Base-by-base conservation (phyloP, 2,888 invertebrate species). In the Drepanosiphum platanoidis region DNA sequence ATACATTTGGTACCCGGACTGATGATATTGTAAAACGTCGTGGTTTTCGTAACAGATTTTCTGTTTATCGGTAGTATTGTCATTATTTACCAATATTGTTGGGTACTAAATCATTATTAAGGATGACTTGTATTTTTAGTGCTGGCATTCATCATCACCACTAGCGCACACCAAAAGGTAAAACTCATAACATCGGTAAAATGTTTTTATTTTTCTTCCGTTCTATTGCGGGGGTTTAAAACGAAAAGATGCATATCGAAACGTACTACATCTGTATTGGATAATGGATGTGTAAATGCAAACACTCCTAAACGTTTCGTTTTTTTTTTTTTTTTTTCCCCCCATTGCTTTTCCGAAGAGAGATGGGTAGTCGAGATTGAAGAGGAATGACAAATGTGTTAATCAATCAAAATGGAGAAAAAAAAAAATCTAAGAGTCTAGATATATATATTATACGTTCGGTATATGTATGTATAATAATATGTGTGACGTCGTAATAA, bases 321-420 rank as follows among this genome's bases (percentile, higher is more conserved):
- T n/a, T n/a, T n/a, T n/a, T n/a, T n/a, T n/a, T n/a, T n/a, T n/a
- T n/a, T n/a, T 68, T 68, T 68, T 68, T 79, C 27, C 27, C 9
- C 34, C 46, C 9, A 27, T 46, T 52, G 68, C 22, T 42, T 42
- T 79, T 34, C 34, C 79, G 42, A 18, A n/a, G 42, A 22, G 22
- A 46, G 79, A 68, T 79, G 79, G 66, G 46, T 34, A 34, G 34
- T 18, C 27, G 68, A 79, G 79, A 79, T 79, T 79, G 79, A 46
- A 79, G 46, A 79, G 42, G 61, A 66, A 78, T 78, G 78, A 78
- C 64, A 78, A 78, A 78, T 78, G 78, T 66, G 78, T 66, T 78
- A 66, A 78, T 78, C 78, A 78, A 78, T 78, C 78, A 78, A 78
- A n/a, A 78, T 22, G 78, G 79, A 11, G 58, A 22, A 58, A 22